Evolutionary conservation across 2,888 invertebrate species (phyloP), one percentile per base, ranked within the genome.

Genomic region (Diachrysia chrysitis): DNA sequence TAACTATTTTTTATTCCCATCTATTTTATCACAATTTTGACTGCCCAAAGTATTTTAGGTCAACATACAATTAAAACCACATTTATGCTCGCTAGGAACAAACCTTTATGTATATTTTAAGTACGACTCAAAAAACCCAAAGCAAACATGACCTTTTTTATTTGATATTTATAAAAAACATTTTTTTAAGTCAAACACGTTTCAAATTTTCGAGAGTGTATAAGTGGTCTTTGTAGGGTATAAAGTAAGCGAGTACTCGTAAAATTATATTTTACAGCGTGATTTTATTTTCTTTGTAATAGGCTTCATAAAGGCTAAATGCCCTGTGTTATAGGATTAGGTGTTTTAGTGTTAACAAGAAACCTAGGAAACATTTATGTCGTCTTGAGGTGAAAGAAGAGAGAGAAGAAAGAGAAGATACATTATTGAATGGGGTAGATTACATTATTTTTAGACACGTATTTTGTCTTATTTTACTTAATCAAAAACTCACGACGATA

Each of bases 221-320:
- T 51, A 58, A 25, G 23, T 32, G 63, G 55, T 62, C 21, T 21
- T 35, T 66, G 66, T 46, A 35, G 17, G 42, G n/a, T 16, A 42
- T 55, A 74, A 70, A 69, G 68, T 71, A 46, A 46, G 37, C 61
- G 42, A 63, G 55, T 58, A 55, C 21, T 55, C 71, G 58, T 70
- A 74, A 64, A 68, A 74, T 81, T 68, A 64, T 70, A 29, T 78
- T 73, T 70, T 67, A 73, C 23, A 37, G 23, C 56, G 21, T 23
- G 35, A 64, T 78, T 81, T 66, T 66, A 78, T 65, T 63, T 37
- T 1, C 17, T 16, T 17, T 17, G 48, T 60, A 58, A 56, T 19
- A 48, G 17, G 46, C 23, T 56, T 16, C 37, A 51, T 66, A 70
- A 63, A 53, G 12, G 25, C 35, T 67, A 54, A 76, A 57, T 3